Conservation (phyloP, 2,888 invertebrate species). For the Cristatella mucedo region DNA sequence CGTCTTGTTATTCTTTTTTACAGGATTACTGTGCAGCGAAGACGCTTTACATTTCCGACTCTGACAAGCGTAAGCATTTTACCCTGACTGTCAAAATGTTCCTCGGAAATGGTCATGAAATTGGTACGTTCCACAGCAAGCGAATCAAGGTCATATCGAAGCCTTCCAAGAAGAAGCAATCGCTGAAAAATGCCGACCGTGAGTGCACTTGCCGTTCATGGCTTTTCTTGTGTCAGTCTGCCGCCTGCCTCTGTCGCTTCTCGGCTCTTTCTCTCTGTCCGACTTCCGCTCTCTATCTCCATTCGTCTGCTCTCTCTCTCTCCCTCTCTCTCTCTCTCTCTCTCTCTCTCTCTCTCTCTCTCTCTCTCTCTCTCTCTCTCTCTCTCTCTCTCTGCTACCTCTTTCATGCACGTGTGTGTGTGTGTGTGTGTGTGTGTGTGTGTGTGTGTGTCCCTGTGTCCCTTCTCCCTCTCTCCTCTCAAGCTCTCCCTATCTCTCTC, state of each 20-base stretch:
- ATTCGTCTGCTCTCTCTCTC: too few relatives aligned
- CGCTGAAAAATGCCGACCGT: conserved; percentile 89
- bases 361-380: conserved; percentile 1
- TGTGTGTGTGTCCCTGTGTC: not conserved
- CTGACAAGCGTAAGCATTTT: conserved; percentile 97
- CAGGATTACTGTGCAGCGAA: conserved; percentile 96
- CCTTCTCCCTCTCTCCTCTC: too few relatives aligned
- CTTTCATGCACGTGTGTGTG: not conserved
- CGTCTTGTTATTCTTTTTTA: conserved; percentile 14
- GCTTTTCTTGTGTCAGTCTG: too few relatives aligned
- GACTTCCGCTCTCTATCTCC: too few relatives aligned
- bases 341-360: not conserved
- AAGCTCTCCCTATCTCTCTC: too few relatives aligned
- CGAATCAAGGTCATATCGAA: conserved; percentile 99
- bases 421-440: not conserved
- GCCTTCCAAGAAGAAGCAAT: conserved; percentile 98
- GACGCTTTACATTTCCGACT: conserved; percentile 94
- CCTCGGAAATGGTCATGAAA: conserved; percentile 92
- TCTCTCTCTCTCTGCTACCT: not conserved
- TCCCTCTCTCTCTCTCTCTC: too few relatives aligned
- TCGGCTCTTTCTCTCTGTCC: too few relatives aligned
- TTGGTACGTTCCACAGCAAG: conserved; percentile 95
- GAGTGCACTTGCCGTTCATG: too few relatives aligned
- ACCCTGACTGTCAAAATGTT: conserved; percentile 98
- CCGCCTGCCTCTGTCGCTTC: too few relatives aligned